phyloP scores from a whole-genome alignment of 2,113 vertebrate genomes.

The Solea solea region DNA sequence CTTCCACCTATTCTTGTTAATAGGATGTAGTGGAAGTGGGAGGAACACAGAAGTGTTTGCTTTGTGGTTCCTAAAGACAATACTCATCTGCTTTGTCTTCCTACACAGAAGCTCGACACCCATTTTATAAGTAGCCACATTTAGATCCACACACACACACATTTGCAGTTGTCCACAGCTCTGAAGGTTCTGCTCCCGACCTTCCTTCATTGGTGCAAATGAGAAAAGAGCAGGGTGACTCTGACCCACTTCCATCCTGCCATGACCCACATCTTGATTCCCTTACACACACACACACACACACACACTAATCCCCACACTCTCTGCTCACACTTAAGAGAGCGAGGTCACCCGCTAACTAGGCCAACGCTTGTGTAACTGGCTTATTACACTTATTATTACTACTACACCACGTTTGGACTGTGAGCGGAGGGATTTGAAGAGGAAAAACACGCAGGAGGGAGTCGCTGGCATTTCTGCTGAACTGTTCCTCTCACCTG shows the following conservation, averaged over 20 bases:
- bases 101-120: not conserved
- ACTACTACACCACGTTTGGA: constrained; percentile 10
- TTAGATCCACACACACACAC: not conserved
- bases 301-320: constrained; percentile 5
- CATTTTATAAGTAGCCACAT: not conserved
- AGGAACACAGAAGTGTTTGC: not conserved
- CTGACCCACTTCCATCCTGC: constrained; percentile 67
- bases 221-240: constrained; percentile 46
- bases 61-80: not conserved
- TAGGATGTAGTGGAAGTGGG: constrained; percentile 21
- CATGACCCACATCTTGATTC: constrained; percentile 56
- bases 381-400: constrained; percentile 40
- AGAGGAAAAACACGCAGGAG: not conserved
- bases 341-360: constrained; percentile 53
- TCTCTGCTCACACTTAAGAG: constrained; percentile 20
- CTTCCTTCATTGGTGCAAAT: constrained; percentile 14
- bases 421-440: constrained; percentile 1
- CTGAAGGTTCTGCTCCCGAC: constrained; percentile 20
- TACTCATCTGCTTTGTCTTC: not conserved
- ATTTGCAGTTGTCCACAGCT: not conserved
- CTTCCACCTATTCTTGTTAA: constrained; percentile 53
- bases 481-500: not conserved
- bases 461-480: constrained; percentile 2
- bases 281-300: constrained; percentile 30
- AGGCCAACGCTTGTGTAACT: constrained; percentile 62